A percentile compares a stretch with the other conserved stretches of the same genome.
phyloP scores from a whole-genome alignment of 1,140 invertebrate genomes.

The Melipona quadrifasciata region DNA sequence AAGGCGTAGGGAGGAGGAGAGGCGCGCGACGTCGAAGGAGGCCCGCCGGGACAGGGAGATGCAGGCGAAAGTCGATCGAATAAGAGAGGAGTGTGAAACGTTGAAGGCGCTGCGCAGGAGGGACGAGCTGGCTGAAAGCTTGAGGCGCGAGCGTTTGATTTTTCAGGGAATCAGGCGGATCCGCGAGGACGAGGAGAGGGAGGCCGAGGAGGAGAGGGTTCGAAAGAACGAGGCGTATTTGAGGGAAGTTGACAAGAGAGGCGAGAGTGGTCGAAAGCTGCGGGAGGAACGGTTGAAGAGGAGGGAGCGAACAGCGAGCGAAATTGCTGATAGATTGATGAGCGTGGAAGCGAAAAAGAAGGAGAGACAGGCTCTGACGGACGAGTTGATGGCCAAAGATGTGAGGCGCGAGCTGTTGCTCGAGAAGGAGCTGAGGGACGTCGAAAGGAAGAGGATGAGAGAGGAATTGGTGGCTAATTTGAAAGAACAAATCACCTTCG shows the following conservation, averaged over 20 bases:
- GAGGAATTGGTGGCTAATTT: slow-evolving; percentile 56
- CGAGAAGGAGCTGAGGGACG: slow-evolving; percentile 42
- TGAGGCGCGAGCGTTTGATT: slow-evolving; percentile 55
- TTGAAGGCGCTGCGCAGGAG: slow-evolving; percentile 35
- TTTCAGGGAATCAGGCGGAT: slow-evolving; percentile 58
- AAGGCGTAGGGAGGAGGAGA: slow-evolving; percentile 52
- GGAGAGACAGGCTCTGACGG: slow-evolving; percentile 58
- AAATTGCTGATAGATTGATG: slow-evolving; percentile 57
- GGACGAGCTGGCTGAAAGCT: slow-evolving; percentile 44
- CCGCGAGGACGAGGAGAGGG: slow-evolving; percentile 32
- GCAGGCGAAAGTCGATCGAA: slow-evolving; percentile 60
- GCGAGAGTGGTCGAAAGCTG: not conserved
- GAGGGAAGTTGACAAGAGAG: slow-evolving; percentile 53
- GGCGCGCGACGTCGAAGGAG: slow-evolving; percentile 42
- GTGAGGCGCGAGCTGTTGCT: slow-evolving; percentile 53
- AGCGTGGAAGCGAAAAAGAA: slow-evolving; percentile 41
- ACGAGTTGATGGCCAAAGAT: slow-evolving; percentile 70
- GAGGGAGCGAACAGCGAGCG: slow-evolving; percentile 54
- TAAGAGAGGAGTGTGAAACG: slow-evolving; percentile 60
- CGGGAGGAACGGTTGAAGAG: slow-evolving; percentile 32
- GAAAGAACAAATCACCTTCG: slow-evolving; percentile 67
- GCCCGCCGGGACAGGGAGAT: slow-evolving; percentile 60
- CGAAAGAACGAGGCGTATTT: slow-evolving; percentile 51
- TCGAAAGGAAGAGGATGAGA: slow-evolving; percentile 44
- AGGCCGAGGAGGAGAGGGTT: slow-evolving; percentile 38